A percentile compares a stretch with the other conserved stretches of the same genome.
These are phyloP conservation scores for Celastrina argiolus DNA, from an alignment of 2,888 invertebrate species.

Conservation along the genomic window DNA sequence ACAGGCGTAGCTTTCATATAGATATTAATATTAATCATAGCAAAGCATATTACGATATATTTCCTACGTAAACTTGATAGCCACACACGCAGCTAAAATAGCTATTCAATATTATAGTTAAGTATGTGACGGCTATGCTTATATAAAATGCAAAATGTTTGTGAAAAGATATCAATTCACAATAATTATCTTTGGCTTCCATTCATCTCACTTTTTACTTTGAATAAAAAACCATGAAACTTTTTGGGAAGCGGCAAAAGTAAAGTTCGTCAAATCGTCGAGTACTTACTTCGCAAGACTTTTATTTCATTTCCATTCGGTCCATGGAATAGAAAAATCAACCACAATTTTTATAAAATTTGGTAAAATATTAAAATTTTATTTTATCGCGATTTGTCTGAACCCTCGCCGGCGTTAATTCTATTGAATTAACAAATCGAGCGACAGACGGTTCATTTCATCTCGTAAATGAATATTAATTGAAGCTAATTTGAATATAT, in stretches of 20 bases:
- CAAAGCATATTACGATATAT: too few species aligned
- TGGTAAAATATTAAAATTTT: background rate
- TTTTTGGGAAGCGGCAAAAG: background rate
- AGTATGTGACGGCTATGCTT: too few species aligned
- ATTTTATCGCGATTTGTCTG: background rate
- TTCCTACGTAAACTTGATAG: too few species aligned
- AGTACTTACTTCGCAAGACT: background rate
- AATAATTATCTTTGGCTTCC: too few species aligned
- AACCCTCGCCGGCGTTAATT: background rate
- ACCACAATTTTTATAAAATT: background rate
- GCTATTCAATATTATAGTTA: too few species aligned
- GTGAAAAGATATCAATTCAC: too few species aligned
- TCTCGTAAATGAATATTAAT: background rate
- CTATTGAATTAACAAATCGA: background rate
- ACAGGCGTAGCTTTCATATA: too few species aligned
- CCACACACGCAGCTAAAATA: too few species aligned
- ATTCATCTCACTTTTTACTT: background rate
- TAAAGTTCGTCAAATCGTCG: background rate
- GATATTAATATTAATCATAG: too few species aligned
- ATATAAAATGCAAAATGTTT: too few species aligned
- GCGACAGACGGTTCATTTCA: background rate
- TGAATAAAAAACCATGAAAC: background rate
- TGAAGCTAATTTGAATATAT: background rate
- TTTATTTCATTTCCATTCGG: background rate
- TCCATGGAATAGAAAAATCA: background rate